Conservation (phyloP, 2,888 invertebrate species). For the Phalera bucephala region DNA sequence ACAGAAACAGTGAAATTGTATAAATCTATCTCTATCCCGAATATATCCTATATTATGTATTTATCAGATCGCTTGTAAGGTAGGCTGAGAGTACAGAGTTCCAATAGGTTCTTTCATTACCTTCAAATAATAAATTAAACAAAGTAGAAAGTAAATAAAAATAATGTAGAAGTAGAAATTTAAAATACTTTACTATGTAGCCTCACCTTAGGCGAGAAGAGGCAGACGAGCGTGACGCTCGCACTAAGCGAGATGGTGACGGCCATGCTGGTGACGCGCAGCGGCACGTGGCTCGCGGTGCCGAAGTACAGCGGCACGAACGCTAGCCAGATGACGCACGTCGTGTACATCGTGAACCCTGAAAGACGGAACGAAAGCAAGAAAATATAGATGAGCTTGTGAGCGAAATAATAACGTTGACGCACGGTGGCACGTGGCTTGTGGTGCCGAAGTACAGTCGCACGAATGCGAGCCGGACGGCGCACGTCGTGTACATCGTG, state of each 20-base stretch:
- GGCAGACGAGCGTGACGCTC: conserved; percentile 95
- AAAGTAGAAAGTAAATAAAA: no score
- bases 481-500: conserved; percentile 99
- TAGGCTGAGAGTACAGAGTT: no score
- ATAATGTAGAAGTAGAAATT: no score
- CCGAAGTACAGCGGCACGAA: conserved; percentile 99
- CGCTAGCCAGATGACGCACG: conserved; percentile 98
- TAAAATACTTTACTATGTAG: no score
- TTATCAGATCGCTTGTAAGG: no score
- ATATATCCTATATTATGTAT: no score
- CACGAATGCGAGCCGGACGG: conserved; percentile 99
- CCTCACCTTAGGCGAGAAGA: conserved; percentile 97
- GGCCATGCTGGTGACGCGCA: conserved; percentile 97
- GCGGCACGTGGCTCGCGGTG: conserved; percentile 95
- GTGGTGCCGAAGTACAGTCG: conserved; percentile 98
- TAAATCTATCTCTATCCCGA: no score
- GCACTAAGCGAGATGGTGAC: conserved; percentile 97
- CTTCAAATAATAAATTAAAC: no score
- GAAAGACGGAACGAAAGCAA: conserved; percentile 79
- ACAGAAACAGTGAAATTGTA: no score
- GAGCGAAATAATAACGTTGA: conserved; percentile 96
- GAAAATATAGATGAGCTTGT: conserved; percentile 96
- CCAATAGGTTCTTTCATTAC: no score
- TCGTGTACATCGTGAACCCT: conserved; percentile 99
- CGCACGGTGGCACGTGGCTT: conserved; percentile 94